Percentiles rank a stretch among this genome's conserved stretches.
These are phyloP conservation scores for Leptocoma aspasia DNA, from an alignment of 2,113 vertebrate genomes.

Conservation along the genomic window DNA sequence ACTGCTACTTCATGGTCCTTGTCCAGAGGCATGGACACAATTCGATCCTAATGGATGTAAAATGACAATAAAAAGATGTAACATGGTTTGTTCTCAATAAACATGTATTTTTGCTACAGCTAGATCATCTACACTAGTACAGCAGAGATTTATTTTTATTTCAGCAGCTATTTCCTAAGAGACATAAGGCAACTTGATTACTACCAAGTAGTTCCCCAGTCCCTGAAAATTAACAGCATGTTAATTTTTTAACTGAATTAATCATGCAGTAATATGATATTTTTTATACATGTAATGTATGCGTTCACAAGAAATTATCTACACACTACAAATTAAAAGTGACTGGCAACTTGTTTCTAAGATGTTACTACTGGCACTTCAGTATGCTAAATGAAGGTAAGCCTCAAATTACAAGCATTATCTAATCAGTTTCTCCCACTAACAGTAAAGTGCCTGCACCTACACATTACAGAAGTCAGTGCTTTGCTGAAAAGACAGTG, in stretches of 20 bases:
- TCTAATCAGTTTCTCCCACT: not conserved
- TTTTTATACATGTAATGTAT: conserved; percentile 43
- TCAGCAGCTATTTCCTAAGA: conserved; percentile 57
- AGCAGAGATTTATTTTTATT: conserved; percentile 50
- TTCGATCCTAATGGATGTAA: conserved; percentile 79
- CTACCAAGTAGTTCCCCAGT: conserved; percentile 53
- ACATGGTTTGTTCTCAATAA: conserved; percentile 51
- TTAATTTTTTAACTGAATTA: conserved; percentile 63
- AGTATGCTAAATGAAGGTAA: conserved; percentile 35
- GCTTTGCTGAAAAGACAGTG: not conserved
- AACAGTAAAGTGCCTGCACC: not conserved
- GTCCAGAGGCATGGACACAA: conserved; percentile 90
- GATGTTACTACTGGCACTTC: conserved; percentile 12
- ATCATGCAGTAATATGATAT: conserved; percentile 36
- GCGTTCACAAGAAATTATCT: conserved; percentile 46
- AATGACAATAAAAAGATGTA: conserved; percentile 63
- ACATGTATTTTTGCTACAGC: conserved; percentile 35
- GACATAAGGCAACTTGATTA: conserved; percentile 58
- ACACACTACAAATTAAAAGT: conserved; percentile 51
- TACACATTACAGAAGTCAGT: not conserved
- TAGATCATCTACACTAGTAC: conserved; percentile 36
- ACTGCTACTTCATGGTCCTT: conserved; percentile 90
- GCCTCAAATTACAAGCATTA: conserved; percentile 22
- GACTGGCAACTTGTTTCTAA: conserved; percentile 54
- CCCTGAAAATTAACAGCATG: conserved; percentile 54